A percentile compares a stretch with the other conserved stretches of the same genome.
These are phyloP conservation scores for Scaptomyza reducta DNA, from an alignment of 2,888 invertebrate species.

Conservation along the genomic window DNA sequence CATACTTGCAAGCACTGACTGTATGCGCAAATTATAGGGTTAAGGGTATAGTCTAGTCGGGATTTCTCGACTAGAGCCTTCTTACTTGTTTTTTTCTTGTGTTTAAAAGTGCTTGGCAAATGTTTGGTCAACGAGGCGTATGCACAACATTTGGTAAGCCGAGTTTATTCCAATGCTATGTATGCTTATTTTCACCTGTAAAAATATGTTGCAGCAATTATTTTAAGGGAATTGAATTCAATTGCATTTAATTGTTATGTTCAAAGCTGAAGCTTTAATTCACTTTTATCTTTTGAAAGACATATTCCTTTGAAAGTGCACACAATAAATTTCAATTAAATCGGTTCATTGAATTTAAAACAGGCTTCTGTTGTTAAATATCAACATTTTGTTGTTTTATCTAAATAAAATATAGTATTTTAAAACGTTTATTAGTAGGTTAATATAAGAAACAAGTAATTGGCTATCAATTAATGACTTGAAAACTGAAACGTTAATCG, in stretches of 20 bases:
- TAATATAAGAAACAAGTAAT: too few relatives aligned
- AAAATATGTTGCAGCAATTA: not conserved
- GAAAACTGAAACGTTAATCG: too few relatives aligned
- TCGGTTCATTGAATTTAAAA: not conserved
- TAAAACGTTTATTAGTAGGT: too few relatives aligned
- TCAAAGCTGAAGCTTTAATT: not conserved
- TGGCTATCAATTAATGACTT: too few relatives aligned
- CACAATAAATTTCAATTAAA: not conserved
- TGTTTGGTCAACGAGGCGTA: constrained; percentile 8
- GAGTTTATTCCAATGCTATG: not conserved
- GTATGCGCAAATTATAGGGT: too few relatives aligned
- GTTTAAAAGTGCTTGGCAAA: constrained; percentile 21
- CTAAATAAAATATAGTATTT: too few relatives aligned
- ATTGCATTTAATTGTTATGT: not conserved
- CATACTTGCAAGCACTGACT: too few relatives aligned
- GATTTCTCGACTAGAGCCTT: too few relatives aligned
- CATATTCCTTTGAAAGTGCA: not conserved
- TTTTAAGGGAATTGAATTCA: not conserved
- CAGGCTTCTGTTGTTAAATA: not conserved
- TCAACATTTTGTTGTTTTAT: too few relatives aligned
- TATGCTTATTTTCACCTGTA: not conserved
- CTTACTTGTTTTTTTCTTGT: not conserved
- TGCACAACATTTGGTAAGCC: not conserved
- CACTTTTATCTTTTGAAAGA: not conserved
- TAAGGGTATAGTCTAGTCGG: too few relatives aligned